A percentile compares a stretch with the other conserved stretches of the same genome.
phyloP scores from a whole-genome alignment of 2,797 vertebrate genomes.

The Cheracebus regulus region DNA sequence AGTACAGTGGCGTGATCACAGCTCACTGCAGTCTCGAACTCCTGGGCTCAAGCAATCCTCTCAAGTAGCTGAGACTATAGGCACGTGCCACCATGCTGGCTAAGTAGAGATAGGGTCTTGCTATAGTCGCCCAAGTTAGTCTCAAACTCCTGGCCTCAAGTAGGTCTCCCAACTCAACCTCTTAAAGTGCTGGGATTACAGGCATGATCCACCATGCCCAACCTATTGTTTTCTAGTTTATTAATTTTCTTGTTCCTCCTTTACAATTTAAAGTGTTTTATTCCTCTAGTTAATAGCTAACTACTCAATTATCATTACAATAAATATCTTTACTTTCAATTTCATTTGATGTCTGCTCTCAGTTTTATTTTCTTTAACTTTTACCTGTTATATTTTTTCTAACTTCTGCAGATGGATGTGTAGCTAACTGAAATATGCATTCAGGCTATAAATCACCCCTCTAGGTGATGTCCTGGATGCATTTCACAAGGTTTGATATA shows the following conservation, averaged over 20 bases:
- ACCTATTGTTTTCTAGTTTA: background rate
- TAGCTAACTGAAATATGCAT: background rate
- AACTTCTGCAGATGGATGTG: background rate
- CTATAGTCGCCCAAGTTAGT: too few species aligned
- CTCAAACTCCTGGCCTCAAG: too few species aligned
- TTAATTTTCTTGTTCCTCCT: background rate
- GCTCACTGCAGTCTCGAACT: too few species aligned
- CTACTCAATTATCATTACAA: background rate
- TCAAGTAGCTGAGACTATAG: too few species aligned
- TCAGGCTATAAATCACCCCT: background rate
- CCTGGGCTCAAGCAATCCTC: too few species aligned
- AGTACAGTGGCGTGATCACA: too few species aligned
- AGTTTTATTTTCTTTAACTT: background rate
- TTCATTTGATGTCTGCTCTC: background rate
- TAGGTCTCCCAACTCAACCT: too few species aligned
- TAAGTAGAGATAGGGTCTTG: too few species aligned
- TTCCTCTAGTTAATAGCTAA: background rate
- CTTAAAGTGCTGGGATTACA: too few species aligned
- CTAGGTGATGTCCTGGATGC: background rate
- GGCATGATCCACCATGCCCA: too few species aligned
- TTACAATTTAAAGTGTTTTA: constrained; percentile 13
- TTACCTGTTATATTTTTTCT: background rate
- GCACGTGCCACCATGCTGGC: too few species aligned
- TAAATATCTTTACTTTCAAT: background rate
- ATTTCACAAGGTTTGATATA: background rate